Base-by-base conservation (phyloP, 2,113 vertebrate species). In the Notothenia rossii region DNA sequence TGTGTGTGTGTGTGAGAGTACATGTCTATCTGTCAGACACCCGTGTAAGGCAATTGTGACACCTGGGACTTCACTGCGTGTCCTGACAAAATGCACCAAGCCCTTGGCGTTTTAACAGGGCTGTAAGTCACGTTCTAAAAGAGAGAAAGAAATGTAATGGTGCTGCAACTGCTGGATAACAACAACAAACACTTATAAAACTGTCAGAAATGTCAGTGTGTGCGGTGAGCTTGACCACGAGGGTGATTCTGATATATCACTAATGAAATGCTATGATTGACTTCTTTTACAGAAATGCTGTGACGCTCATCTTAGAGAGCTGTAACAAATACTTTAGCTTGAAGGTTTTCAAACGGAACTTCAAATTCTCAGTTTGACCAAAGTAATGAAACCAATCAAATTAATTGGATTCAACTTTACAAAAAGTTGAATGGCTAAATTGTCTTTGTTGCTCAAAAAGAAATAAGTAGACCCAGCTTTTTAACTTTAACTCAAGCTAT, bases 31-130 rank as follows among this genome's bases (percentile, higher is more conserved):
- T 81, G 76, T 84, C 80, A 80, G 56, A 50, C 1, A 13, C 55
- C 51, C 2, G 58, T 73, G 67, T 53, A 76, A 70, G 50, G 79
- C 72, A 65, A 68, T 77, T 67, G 72, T 71, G 70, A 91, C 84
- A 85, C 66, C 66, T 86, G 83, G 76, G 83, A 86, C 64, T 82
- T 84, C 63, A 53, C 40, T 67, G 72, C 33, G 15, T 77, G 71
- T 72, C 56, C 85, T 79, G 83, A 75, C 56, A 14, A 80, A 83
- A 85, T 80, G 61, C 43, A 67, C 66, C 66, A 29, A 79, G 65
- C 73, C 14, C 7, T 8, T 63, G 73, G 78, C 79, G 69, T 76
- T 83, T 80, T 56, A 81, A 81, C 73, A 59, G 55, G 79, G 51
- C 73, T 81, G 70, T 62, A 75, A 56, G 64, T 51, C 29, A 54